Conservation (phyloP, 2,797 vertebrate species). For the Protosalanx chinensis region DNA sequence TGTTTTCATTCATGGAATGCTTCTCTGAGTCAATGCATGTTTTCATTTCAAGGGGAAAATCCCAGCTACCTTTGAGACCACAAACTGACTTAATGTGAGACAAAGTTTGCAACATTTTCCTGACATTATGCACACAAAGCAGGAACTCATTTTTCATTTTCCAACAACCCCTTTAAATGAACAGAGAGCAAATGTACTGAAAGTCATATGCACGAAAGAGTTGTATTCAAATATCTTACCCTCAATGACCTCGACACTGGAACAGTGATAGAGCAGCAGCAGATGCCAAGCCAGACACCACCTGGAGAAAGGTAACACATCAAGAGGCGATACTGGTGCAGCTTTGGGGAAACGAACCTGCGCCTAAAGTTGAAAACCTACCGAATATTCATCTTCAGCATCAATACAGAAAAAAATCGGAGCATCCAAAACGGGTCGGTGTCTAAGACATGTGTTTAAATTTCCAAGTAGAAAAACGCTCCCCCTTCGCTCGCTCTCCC, state of each 20-base stretch:
- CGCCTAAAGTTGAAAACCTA: conserved; percentile 40
- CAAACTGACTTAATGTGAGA: too few relatives aligned
- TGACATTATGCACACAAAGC: too few relatives aligned
- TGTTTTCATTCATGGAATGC: too few relatives aligned
- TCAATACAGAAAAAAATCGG: conserved; percentile 42
- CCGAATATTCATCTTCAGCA: conserved; percentile 60
- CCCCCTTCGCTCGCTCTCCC: neutral
- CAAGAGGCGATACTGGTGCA: neutral
- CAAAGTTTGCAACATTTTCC: too few relatives aligned
- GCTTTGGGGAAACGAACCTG: neutral
- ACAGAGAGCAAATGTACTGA: neutral
- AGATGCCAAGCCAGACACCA: conserved; percentile 59
- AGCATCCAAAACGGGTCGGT: conserved; percentile 34
- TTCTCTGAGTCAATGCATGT: too few relatives aligned
- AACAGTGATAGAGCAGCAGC: conserved; percentile 50
- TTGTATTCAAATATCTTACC: conserved; percentile 53
- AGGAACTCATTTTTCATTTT: too few relatives aligned
- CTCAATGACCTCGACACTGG: conserved; percentile 59
- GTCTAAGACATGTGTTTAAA: conserved; percentile 44
- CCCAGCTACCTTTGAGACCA: too few relatives aligned
- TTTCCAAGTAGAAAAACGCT: conserved; percentile 13
- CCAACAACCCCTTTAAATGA: neutral
- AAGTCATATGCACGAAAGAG: neutral
- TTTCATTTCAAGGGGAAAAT: too few relatives aligned
- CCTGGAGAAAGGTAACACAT: conserved; percentile 53